Evolutionary conservation across 2,888 invertebrate genomes (phyloP), one percentile per base, ranked within the genome.

Genomic region (Nezara viridula): DNA sequence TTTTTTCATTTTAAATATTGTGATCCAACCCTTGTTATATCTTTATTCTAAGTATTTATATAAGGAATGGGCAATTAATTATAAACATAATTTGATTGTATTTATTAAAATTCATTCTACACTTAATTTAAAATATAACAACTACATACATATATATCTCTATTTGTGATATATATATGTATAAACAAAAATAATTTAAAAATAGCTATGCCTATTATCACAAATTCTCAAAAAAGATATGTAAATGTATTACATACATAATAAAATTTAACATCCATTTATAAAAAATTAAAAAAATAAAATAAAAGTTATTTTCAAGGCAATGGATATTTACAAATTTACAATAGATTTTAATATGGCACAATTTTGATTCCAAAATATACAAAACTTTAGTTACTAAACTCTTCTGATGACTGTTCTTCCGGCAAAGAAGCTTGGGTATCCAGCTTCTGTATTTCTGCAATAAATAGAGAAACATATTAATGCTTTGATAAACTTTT

Each of bases 281-380:
- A 21, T 77, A 77, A 40, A 77, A 77, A 40, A 77, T 77, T 77
- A 40, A 77, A 77, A n/a, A 37, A n/a, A 27, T 52, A 37, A 86
- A 44, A 52, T 12, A 3, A 44, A 37, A 52, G 24, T 87, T 66
- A 44, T 40, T 55, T 87, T 55, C 40, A 87, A 87, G 66, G n/a
- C 40, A 52, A 87, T 55, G 55, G 21, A 87, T 87, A 60, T 87
- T 44, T 66, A 87, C 55, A 87, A 60, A 60, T 87, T 60, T 87
- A 87, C 87, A 87, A 12, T 87, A 24, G 40, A 40, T 44, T n/a
- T 52, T 87, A 87, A 87, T 87, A 87, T 87, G 87, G 87, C 87
- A 87, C 87, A 87, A 87, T 85, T 85, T 85, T 47, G 49, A 40
- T 50, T 21, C n/a, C 44, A 50, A 50, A 50, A 85, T 44, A 27